Evolutionary conservation across 2,113 vertebrate species (phyloP).

Genomic region (Psophia crepitans): DNA sequence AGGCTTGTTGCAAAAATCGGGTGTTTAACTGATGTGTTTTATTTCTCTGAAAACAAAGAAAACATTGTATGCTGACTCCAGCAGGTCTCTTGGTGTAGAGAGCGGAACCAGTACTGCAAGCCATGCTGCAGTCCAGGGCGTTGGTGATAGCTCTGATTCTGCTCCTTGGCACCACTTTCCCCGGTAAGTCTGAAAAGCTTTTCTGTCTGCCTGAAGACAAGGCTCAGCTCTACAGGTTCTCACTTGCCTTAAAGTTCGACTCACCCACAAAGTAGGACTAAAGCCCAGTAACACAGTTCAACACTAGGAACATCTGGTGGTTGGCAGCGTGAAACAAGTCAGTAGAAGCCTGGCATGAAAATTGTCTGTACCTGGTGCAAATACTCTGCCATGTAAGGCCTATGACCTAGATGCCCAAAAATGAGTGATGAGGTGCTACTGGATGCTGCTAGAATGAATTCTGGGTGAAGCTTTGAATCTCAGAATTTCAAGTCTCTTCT

Average conservation of each 20-base stretch:
- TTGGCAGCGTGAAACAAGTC: background rate
- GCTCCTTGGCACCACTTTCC: conserved; percentile 41
- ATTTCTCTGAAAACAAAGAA: background rate
- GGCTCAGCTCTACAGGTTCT: background rate
- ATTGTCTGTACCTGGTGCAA: background rate
- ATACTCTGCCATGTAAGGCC: background rate
- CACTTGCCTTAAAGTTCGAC: background rate
- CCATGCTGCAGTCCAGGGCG: conserved; percentile 57
- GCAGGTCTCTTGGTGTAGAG: background rate
- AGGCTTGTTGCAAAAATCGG: background rate
- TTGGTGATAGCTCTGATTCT: conserved; percentile 53
- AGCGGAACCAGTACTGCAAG: background rate
- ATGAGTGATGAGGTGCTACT: background rate
- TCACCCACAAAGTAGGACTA: background rate
- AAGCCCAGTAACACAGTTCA: background rate
- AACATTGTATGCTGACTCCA: background rate
- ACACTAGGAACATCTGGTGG: background rate
- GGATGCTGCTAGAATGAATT: background rate
- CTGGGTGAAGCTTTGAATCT: background rate
- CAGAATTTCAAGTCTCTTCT: background rate
- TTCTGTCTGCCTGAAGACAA: background rate
- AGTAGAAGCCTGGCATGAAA: background rate
- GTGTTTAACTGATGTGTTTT: background rate
- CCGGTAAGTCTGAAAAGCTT: conserved; percentile 32
- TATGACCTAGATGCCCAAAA: background rate